Conservation (phyloP, 2,797 vertebrate species). For the Oreochromis mossambicus region DNA sequence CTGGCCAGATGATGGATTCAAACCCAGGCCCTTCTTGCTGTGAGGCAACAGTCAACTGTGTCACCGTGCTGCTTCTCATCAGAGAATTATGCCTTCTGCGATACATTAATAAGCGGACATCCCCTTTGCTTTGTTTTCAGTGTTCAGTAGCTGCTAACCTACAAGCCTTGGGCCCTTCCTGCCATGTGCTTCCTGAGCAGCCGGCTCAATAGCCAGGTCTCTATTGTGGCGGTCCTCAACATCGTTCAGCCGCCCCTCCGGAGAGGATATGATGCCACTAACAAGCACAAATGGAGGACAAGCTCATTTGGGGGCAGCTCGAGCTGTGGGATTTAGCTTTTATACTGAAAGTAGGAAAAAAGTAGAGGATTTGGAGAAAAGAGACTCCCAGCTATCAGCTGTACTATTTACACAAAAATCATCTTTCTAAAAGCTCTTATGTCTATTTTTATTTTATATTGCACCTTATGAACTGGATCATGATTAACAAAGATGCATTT, state of each 20-base stretch:
- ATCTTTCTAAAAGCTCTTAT: neutral
- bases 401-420: neutral
- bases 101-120: neutral
- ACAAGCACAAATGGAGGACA: neutral
- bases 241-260: neutral
- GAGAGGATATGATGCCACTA: neutral
- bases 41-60: neutral
- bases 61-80: neutral
- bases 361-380: neutral
- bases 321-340: neutral
- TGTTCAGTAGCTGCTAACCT: neutral
- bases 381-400: neutral
- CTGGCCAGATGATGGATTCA: neutral
- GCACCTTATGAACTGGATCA: fast-evolving
- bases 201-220: neutral
- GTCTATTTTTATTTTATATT: neutral
- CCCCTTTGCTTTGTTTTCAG: neutral
- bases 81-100: neutral
- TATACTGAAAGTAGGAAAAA: neutral
- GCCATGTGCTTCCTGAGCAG: neutral
- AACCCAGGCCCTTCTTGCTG: neutral
- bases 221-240: neutral
- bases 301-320: neutral
- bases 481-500: neutral
- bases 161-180: neutral